Percentiles rank a stretch among this genome's conserved stretches.
These are phyloP conservation scores for Trichacis sp. DNA, from an alignment of 2,888 invertebrate genomes.

Conservation along the genomic window DNA sequence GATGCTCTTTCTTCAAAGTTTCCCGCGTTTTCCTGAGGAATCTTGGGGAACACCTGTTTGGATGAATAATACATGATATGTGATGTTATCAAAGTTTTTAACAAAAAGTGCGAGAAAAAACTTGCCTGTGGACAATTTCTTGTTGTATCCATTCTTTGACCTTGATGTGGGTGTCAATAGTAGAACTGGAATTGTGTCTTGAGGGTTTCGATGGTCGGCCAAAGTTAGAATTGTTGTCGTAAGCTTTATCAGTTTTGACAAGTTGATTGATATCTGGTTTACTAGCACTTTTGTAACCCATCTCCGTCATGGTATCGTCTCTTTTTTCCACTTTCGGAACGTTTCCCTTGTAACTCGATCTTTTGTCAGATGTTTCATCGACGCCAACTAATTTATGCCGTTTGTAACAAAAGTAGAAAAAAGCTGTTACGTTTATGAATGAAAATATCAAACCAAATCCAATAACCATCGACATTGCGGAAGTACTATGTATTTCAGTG, in stretches of 20 bases:
- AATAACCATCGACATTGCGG: constrained; percentile 68
- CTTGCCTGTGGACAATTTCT: constrained; percentile 77
- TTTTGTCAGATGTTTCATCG: constrained; percentile 69
- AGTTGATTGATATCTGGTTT: constrained; percentile 66
- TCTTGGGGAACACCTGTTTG: constrained; percentile 74
- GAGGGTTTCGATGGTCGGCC: constrained; percentile 76
- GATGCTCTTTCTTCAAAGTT: constrained; percentile 61
- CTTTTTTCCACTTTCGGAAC: constrained; percentile 64
- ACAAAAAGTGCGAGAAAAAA: constrained; percentile 9
- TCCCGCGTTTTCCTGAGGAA: constrained; percentile 72
- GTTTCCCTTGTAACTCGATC: constrained; percentile 70
- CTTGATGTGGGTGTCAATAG: constrained; percentile 87
- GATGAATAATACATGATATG: not conserved
- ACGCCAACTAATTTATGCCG: constrained; percentile 73
- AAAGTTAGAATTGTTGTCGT: constrained; percentile 70
- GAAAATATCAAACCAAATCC: constrained; percentile 78
- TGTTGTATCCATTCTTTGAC: constrained; percentile 89
- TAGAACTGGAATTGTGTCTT: constrained; percentile 82
- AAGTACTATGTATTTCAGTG: constrained; percentile 51
- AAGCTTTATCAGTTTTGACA: constrained; percentile 67
- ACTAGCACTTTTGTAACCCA: constrained; percentile 69
- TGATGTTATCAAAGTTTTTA: too few relatives aligned
- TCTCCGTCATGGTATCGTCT: constrained; percentile 71
- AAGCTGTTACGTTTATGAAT: constrained; percentile 79
- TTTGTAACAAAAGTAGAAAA: constrained; percentile 77